phyloP scores from a whole-genome alignment of 2,113 vertebrate species.

The Gymnocephalus cernua region DNA sequence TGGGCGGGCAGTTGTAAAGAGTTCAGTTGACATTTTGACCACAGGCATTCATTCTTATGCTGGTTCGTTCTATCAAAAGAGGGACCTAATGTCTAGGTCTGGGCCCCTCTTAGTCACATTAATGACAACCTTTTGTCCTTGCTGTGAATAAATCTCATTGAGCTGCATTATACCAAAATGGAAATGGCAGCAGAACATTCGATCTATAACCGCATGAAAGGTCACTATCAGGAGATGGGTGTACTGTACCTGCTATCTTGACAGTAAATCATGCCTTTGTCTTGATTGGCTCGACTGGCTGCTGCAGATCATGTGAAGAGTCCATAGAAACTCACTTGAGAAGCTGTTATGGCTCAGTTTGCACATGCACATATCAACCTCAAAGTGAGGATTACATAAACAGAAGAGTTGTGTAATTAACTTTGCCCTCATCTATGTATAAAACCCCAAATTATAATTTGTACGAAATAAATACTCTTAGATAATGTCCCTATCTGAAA shows the following conservation, averaged over 20 bases:
- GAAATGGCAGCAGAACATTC: background rate
- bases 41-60: slow-evolving; percentile 1
- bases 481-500: background rate
- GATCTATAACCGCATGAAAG: slow-evolving; percentile 4
- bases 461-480: too few relatives aligned
- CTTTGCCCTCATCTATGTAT: background rate
- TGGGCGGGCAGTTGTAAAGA: slow-evolving; percentile 8
- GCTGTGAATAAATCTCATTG: slow-evolving; percentile 16
- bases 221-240: slow-evolving; percentile 21
- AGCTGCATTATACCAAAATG: background rate
- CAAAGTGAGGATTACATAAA: background rate
- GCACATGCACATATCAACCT: background rate
- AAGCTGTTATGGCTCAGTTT: slow-evolving; percentile 5
- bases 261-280: slow-evolving; percentile 25
- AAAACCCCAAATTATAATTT: background rate
- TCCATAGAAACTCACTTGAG: background rate
- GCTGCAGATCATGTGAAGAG: background rate
- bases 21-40: slow-evolving; percentile 18
- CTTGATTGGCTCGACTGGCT: background rate
- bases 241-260: background rate
- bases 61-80: background rate
- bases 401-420: background rate
- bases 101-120: background rate
- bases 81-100: background rate
- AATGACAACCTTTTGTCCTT: background rate